phyloP scores from a whole-genome alignment of 2,113 vertebrate genomes.

The Theristicus caerulescens region DNA sequence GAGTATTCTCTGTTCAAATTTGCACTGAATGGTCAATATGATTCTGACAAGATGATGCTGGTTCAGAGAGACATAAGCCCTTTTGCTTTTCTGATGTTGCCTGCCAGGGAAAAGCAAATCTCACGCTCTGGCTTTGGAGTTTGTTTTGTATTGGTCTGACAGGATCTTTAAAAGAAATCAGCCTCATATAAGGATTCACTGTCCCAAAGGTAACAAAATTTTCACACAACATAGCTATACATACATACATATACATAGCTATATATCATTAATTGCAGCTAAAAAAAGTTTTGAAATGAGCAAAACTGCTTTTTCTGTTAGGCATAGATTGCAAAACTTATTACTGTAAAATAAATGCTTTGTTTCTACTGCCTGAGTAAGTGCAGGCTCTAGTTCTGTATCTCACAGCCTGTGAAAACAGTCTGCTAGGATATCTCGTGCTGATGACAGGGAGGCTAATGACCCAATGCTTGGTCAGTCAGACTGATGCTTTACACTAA shows the following conservation, averaged over 20 bases:
- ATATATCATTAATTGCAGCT: background rate
- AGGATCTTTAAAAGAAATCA: background rate
- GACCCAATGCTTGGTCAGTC: background rate
- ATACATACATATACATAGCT: no score
- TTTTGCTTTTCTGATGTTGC: background rate
- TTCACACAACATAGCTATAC: background rate
- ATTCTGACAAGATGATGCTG: background rate
- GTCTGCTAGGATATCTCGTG: background rate
- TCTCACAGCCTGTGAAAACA: background rate
- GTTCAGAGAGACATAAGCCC: background rate
- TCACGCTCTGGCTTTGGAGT: background rate
- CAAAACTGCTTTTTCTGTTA: background rate
- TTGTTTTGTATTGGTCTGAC: background rate
- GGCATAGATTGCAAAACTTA: background rate
- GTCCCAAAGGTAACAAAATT: background rate
- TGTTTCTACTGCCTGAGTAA: background rate
- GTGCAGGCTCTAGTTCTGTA: background rate
- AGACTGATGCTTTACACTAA: background rate
- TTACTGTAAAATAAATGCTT: background rate
- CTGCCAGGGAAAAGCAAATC: background rate
- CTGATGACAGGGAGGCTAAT: background rate
- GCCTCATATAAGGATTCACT: background rate
- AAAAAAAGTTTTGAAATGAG: background rate
- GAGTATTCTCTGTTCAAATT: background rate
- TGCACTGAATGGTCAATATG: background rate